phyloP scores from a whole-genome alignment of 2,797 vertebrate species.

The Danio tinwini region DNA sequence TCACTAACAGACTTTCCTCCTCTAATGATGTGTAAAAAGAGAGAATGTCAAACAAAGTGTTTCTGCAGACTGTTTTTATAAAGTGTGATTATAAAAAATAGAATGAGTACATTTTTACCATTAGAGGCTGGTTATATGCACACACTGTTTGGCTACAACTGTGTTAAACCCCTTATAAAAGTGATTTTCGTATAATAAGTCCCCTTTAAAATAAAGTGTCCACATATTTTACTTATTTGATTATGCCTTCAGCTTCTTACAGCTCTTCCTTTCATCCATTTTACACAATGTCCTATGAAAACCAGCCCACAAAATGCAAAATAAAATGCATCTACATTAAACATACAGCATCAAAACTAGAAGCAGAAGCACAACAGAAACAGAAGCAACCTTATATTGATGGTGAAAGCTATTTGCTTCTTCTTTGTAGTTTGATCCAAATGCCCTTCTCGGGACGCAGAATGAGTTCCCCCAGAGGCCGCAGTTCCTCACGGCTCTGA shows the following conservation, averaged over 20 bases:
- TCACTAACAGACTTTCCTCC: no score
- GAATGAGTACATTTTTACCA: no score
- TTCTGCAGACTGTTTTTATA: no score
- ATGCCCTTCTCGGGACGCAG: slow-evolving; percentile 83
- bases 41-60: no score
- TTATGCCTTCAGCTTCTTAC: not conserved
- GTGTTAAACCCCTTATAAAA: no score
- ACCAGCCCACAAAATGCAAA: not conserved
- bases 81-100: no score
- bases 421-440: slow-evolving; percentile 81
- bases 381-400: not conserved
- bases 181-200: no score
- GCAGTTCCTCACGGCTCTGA: slow-evolving; percentile 79
- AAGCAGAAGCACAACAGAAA: no score
- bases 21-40: no score
- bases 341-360: not conserved
- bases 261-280: not conserved
- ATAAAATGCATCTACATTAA: not conserved
- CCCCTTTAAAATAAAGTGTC: no score
- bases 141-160: no score
- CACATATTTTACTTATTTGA: not conserved
- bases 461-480: slow-evolving; percentile 78
- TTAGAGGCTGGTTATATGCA: no score
- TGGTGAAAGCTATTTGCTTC: slow-evolving; percentile 42
- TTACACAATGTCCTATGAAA: not conserved